phyloP scores from a whole-genome alignment of 2,888 invertebrate species.

The Ichneumoninae sp. region DNA sequence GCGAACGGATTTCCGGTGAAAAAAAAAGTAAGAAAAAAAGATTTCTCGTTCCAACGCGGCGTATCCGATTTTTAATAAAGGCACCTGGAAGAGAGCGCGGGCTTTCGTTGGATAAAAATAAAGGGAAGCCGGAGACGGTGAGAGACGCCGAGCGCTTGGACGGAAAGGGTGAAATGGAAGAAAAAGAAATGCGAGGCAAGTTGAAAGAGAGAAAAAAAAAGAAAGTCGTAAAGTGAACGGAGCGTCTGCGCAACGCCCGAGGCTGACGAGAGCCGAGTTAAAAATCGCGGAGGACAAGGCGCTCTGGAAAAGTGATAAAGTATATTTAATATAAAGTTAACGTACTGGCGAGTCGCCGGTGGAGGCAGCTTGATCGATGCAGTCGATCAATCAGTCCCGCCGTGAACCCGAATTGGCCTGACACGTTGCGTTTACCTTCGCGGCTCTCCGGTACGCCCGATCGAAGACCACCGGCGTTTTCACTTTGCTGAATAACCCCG shows the following conservation, averaged over 20 bases:
- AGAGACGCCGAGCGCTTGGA: constrained; percentile 21
- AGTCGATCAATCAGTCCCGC: constrained; percentile 71
- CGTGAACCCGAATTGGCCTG: constrained; percentile 7
- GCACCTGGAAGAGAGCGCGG: constrained; percentile 58
- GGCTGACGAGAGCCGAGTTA: constrained; percentile 52
- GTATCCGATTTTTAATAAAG: constrained; percentile 67
- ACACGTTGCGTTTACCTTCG: constrained; percentile 23
- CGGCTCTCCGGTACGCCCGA: background rate
- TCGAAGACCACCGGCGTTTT: constrained; percentile 4
- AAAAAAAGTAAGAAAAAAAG: constrained; percentile 35
- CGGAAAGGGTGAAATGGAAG: constrained; percentile 37
- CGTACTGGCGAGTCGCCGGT: constrained; percentile 62
- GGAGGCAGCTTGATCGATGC: constrained; percentile 73
- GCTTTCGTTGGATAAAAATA: constrained; percentile 38
- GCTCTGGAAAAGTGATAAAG: constrained; percentile 73
- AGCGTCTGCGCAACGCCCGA: constrained; percentile 47
- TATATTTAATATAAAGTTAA: constrained; percentile 76
- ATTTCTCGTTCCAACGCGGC: constrained; percentile 31
- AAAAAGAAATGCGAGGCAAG: background rate
- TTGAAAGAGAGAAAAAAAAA: background rate
- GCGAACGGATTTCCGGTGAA: constrained; percentile 62
- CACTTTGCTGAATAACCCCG: constrained; percentile 4
- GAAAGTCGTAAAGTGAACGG: constrained; percentile 10
- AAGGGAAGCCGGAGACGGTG: constrained; percentile 20
- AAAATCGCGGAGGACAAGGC: constrained; percentile 53